Conservation (phyloP, 2,888 invertebrate species). For the Brachylomia viminalis region DNA sequence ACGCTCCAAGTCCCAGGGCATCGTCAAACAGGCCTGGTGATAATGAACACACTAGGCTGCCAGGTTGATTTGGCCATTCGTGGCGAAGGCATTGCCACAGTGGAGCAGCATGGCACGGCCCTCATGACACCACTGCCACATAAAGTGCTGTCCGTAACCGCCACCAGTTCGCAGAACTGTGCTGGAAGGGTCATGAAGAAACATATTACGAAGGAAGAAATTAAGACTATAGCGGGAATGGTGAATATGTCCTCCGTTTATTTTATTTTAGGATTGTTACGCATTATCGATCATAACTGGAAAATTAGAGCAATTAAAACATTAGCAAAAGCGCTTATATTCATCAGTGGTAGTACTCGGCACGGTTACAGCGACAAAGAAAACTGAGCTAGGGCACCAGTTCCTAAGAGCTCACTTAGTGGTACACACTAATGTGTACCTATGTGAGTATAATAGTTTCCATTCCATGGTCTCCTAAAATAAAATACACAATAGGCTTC, state of each 20-base stretch:
- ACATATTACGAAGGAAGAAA: conserved; percentile 68
- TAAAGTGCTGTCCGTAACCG: conserved; percentile 70
- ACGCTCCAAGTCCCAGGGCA: conserved; percentile 84
- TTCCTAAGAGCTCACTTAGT: too few relatives aligned
- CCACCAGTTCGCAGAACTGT: conserved; percentile 76
- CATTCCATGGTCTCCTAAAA: not conserved
- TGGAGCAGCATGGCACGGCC: conserved; percentile 83
- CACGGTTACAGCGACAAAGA: not conserved
- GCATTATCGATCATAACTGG: too few relatives aligned
- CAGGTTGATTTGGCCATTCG: conserved; percentile 82
- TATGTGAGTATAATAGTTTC: not conserved
- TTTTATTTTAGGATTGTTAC: not conserved
- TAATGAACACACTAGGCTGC: conserved; percentile 92
- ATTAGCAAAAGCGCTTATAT: not conserved
- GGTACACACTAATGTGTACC: too few relatives aligned
- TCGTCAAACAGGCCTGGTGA: conserved; percentile 89
- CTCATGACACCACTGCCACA: conserved; percentile 83
- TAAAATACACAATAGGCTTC: not conserved
- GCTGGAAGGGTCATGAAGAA: conserved; percentile 82
- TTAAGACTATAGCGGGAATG: conserved; percentile 81
- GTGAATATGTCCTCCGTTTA: conserved; percentile 64
- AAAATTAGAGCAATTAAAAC: not conserved
- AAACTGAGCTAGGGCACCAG: not conserved
- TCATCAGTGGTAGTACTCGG: not conserved
- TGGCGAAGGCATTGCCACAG: conserved; percentile 78